Evolutionary conservation across 2,888 invertebrate genomes (phyloP).

Genomic region (Netelia virgata): DNA sequence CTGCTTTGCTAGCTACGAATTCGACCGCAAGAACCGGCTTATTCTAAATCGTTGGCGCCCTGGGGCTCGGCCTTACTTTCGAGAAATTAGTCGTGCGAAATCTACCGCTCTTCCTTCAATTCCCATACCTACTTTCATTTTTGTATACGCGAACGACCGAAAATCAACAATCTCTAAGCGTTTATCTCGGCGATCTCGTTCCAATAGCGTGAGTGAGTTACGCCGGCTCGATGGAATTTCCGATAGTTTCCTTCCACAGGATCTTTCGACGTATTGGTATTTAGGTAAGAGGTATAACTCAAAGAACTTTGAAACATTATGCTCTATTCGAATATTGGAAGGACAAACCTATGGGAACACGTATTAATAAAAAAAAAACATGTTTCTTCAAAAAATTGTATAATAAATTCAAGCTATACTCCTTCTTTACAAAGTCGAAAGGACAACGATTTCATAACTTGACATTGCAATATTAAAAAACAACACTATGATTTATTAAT

Average conservation of each 20-base stretch:
- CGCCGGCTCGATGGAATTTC: slow-evolving; percentile 43
- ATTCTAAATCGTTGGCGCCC: slow-evolving; percentile 77
- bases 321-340: too few relatives aligned
- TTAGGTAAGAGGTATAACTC: too few relatives aligned
- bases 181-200: slow-evolving; percentile 17
- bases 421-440: too few relatives aligned
- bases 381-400: too few relatives aligned
- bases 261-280: neutral
- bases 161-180: slow-evolving; percentile 21
- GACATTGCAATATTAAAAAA: too few relatives aligned
- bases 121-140: slow-evolving; percentile 35
- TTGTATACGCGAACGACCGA: slow-evolving; percentile 16
- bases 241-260: slow-evolving; percentile 4
- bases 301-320: too few relatives aligned
- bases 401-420: too few relatives aligned
- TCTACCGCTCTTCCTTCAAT: slow-evolving; percentile 65
- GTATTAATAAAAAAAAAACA: too few relatives aligned
- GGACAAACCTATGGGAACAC: too few relatives aligned
- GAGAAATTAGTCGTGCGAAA: slow-evolving; percentile 67
- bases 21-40: slow-evolving; percentile 50
- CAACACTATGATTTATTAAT: too few relatives aligned
- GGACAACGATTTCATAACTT: too few relatives aligned
- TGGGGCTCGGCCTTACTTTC: slow-evolving; percentile 65
- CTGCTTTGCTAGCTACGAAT: slow-evolving; percentile 56
- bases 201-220: slow-evolving; percentile 50